These are phyloP conservation scores for Mesocentrotus franciscanus DNA, from an alignment of 53 echinoderm and acorn worm genomes.

Conservation along the genomic window DNA sequence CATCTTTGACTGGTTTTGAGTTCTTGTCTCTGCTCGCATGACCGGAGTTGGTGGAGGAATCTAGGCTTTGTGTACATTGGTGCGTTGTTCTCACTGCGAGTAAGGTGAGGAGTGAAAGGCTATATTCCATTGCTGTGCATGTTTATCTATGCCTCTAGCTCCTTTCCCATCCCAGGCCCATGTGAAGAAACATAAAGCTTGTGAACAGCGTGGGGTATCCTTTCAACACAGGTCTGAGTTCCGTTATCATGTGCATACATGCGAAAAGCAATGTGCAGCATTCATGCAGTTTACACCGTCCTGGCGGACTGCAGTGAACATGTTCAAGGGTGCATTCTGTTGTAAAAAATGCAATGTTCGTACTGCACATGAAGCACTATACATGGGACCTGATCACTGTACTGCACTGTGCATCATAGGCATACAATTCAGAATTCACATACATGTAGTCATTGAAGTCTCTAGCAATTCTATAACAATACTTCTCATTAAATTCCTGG, in stretches of 20 bases:
- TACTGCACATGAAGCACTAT: background rate
- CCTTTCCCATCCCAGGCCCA: constrained; percentile 43
- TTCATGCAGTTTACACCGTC: background rate
- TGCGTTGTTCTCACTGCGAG: constrained; percentile 1
- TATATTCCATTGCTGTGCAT: constrained; percentile 65
- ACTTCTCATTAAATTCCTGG: too few relatives aligned
- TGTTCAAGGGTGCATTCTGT: background rate
- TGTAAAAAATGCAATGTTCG: background rate
- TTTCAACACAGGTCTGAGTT: constrained; percentile 13
- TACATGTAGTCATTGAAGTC: background rate
- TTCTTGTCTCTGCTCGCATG: background rate
- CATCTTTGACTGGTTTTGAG: background rate
- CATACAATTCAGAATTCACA: too few relatives aligned
- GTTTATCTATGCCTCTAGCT: constrained; percentile 64
- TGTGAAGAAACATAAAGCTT: constrained; percentile 48
- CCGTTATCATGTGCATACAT: constrained; percentile 47
- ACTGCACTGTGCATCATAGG: too few relatives aligned
- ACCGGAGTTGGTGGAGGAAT: background rate
- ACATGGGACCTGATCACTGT: background rate
- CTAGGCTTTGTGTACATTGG: constrained; percentile 61
- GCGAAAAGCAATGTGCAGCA: constrained; percentile 8
- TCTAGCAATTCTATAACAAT: background rate
- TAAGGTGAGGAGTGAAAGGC: constrained; percentile 54
- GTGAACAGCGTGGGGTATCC: constrained; percentile 54
- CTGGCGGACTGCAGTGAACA: background rate